Evolutionary conservation across 2,797 vertebrate species (phyloP), one percentile per base, ranked within the genome.

Genomic region (Pipistrellus pipistrellus): DNA sequence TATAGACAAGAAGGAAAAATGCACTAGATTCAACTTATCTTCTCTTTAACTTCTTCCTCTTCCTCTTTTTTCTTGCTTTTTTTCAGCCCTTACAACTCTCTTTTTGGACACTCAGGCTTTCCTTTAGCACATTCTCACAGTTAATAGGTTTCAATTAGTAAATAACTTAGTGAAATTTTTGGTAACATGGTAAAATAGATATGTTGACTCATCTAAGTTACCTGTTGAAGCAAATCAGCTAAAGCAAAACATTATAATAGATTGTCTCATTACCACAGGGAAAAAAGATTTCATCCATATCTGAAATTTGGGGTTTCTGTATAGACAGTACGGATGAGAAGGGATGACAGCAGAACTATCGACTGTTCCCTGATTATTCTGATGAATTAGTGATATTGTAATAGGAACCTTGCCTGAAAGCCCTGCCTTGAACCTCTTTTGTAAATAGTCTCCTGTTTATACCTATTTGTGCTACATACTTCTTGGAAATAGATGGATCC

Each of bases 121-220:
- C 62, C 62, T n/a, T n/a, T 15, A 64, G 30, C 30, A 44, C 4
- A 25, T 83, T 95, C 23, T 93, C 18, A 64, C 30, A 78, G 62
- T 85, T 81, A 66, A 53, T 59, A 85, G 48, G 3, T 17, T 75
- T 88, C 17, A 72, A 5, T 88, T 75, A 59, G 32, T 94, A 88
- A 91, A 85, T 82, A 69, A 69, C 18, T 83, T 89, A 75, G 64
- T 90, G 76, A 62, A 38, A 32, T 71, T 92, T 93, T 23, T 95
- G 78, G 64, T 76, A 88, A 73, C 6, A 25, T 87, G 46, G 14
- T 59, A 55, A 81, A 89, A 81, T 77, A 86, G n/a, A n/a, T 84
- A n/a, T 59, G 3, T 91, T 53, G 71, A 86, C 64, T 92, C 41
- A 32, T 84, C 41, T 18, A 30, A 17, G 59, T 84, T 90, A 66